Conservation (phyloP, 2,113 vertebrate species). For the Charadrius vociferus region DNA sequence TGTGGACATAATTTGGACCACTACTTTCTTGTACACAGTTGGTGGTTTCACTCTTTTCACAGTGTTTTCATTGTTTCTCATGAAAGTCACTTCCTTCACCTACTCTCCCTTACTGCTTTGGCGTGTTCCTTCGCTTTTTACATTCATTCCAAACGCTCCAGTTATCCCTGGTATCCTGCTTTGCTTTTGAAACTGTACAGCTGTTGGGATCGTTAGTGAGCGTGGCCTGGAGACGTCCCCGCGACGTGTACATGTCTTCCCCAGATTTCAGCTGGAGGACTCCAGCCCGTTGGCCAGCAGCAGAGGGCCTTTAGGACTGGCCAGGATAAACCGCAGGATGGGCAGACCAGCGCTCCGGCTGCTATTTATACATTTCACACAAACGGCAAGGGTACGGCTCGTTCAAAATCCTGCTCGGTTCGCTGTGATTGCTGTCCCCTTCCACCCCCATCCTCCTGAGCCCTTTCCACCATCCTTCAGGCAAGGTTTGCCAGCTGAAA, state of each 20-base stretch:
- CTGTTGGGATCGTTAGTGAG: neutral
- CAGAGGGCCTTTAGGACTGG: neutral
- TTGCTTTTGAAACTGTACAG: neutral
- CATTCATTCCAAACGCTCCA: neutral
- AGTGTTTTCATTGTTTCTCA: neutral
- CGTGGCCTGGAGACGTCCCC: neutral
- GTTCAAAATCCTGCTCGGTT: neutral
- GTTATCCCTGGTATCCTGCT: neutral
- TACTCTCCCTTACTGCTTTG: neutral
- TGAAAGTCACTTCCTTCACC: neutral
- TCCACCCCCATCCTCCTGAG: neutral
- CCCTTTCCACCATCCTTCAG: neutral
- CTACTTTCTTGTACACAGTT: neutral
- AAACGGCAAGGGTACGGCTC: neutral
- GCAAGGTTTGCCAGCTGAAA: neutral
- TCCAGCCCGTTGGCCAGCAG: neutral
- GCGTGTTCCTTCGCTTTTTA: neutral
- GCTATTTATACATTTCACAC: neutral
- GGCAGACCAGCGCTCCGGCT: neutral
- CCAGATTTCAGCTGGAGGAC: accelerated
- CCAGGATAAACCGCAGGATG: neutral
- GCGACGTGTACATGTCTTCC: accelerated
- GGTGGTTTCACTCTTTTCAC: neutral
- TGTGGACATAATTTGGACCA: neutral
- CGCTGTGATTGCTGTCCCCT: neutral